Conservation (phyloP, 1,140 invertebrate species). For the Apis laboriosa region DNA sequence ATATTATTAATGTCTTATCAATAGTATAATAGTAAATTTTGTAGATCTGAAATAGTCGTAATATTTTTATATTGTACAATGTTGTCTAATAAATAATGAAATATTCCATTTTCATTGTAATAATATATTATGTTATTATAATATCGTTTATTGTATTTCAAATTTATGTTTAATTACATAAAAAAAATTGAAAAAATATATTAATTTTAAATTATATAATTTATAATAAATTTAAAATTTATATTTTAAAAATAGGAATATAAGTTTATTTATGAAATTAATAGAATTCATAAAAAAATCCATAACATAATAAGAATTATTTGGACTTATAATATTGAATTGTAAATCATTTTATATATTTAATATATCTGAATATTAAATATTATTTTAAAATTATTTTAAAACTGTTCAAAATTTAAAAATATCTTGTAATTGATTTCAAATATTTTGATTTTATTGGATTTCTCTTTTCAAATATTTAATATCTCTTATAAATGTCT, state of each 20-base stretch:
- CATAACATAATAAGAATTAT: neutral
- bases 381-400: constrained; percentile 4
- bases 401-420: neutral
- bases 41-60: constrained; percentile 34
- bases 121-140: constrained; percentile 11
- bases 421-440: neutral
- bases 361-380: neutral
- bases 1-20: constrained; percentile 24
- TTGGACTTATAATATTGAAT: neutral
- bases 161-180: neutral
- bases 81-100: constrained; percentile 35
- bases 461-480: neutral
- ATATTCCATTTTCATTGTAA: constrained; percentile 23
- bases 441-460: neutral
- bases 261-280: constrained; percentile 15
- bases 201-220: constrained; percentile 1
- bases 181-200: neutral
- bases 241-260: neutral
- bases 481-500: neutral
- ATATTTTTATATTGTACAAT: constrained; percentile 52
- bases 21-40: constrained; percentile 29
- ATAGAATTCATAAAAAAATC: neutral
- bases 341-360: neutral
- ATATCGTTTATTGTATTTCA: neutral
- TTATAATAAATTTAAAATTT: constrained; percentile 18